phyloP scores from a whole-genome alignment of 1,140 invertebrate genomes.

The Sipha flava region DNA sequence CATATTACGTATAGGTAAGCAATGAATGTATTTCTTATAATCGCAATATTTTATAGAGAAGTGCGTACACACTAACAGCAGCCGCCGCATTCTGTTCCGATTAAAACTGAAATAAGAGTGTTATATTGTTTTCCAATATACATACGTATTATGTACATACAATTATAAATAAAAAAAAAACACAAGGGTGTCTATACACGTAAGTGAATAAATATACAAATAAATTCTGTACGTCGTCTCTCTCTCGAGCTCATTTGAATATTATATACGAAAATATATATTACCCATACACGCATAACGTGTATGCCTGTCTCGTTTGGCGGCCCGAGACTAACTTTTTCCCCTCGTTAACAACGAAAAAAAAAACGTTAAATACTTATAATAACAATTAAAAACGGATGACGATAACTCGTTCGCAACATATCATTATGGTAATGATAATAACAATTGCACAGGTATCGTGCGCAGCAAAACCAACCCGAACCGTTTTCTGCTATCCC shows the following conservation, averaged over 20 bases:
- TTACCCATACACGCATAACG: too few relatives aligned
- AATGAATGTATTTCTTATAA: conserved; percentile 22
- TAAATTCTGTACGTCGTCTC: too few relatives aligned
- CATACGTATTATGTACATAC: not conserved
- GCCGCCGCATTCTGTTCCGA: not conserved
- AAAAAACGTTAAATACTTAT: too few relatives aligned
- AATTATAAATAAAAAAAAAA: not conserved
- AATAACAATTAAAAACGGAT: not conserved
- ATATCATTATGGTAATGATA: too few relatives aligned
- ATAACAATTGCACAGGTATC: too few relatives aligned
- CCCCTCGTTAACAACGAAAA: too few relatives aligned
- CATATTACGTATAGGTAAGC: not conserved
- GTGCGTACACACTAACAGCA: not conserved
- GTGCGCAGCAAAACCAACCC: too few relatives aligned
- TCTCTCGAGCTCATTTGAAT: not conserved
- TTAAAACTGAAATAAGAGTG: not conserved
- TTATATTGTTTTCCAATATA: conserved; percentile 15
- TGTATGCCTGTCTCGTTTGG: too few relatives aligned
- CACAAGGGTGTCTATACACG: not conserved
- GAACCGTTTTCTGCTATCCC: too few relatives aligned
- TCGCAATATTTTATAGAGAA: conserved; percentile 15
- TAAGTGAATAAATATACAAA: not conserved
- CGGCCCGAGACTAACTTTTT: too few relatives aligned
- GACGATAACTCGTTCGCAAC: too few relatives aligned
- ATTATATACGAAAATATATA: not conserved